Base-by-base conservation (phyloP, 2,797 vertebrate genomes). In the Cercopithecus diana region DNA sequence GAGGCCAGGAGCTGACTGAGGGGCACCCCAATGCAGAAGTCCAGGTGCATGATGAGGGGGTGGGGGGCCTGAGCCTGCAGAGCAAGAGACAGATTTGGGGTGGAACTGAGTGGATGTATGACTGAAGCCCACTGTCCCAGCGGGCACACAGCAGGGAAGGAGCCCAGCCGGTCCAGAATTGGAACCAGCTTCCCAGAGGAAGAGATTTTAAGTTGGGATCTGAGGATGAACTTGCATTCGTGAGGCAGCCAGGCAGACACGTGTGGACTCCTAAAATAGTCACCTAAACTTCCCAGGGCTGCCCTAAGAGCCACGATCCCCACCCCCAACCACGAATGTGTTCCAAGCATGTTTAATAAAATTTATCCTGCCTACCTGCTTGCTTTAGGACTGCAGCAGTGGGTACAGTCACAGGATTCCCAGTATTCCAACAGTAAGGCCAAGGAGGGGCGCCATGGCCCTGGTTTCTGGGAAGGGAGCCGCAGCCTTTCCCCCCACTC, bases 11-110 rank as follows among this genome's bases (percentile, higher is more conserved):
- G n/a, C 7, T 2, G 8, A 33, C 61, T 7, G 41, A 88, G 12
- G 72, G 4, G 73, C 0, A 30, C 2, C 7, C 17, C 3, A 4
- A 61, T 55, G 4, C 33, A 30, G 0, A 7, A 67, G 48, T 90
- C 33, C 72, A 57, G 15, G 24, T 8, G 19, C 58, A 28, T 0
- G 19, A 36, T 41, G 48, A 52, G 5, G 28, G 67, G n/a, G 61
- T 11, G 2, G 2, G 13, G 12, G 17, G 2, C 3, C 1, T 1
- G 30, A 39, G 45, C 33, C 67, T 92, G 8, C 7, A 45, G 15
- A 67, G 80, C 28, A 50, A 36, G 41, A 67, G 15, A 36, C 1
- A 86, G 81, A 76, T 20, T 9, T 11, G 28, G 19, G 33, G 19
- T 33, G 28, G 41, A 90, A 61, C 2, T 33, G 48, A 48, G 20